Percentiles rank a stretch among this genome's conserved stretches.
These are phyloP conservation scores for Popillia japonica DNA, from an alignment of 1,140 invertebrate genomes.

Conservation along the genomic window DNA sequence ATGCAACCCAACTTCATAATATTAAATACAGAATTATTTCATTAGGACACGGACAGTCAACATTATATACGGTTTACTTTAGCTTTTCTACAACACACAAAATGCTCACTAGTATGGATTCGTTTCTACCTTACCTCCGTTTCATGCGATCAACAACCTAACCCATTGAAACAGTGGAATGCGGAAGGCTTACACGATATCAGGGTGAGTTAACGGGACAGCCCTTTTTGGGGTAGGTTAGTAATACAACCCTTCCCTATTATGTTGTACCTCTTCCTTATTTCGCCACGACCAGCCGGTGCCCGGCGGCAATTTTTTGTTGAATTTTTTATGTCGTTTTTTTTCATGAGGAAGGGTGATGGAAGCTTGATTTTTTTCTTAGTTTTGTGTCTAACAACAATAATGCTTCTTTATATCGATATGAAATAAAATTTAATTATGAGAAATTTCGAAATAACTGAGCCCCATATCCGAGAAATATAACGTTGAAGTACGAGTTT, in stretches of 20 bases:
- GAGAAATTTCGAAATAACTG: not conserved
- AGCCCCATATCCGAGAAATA: no score
- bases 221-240: slow-evolving; percentile 49
- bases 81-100: not conserved
- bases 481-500: no score
- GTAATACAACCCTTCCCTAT: slow-evolving; percentile 45
- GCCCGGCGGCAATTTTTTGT: slow-evolving; percentile 45
- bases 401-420: not conserved
- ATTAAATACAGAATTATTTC: no score
- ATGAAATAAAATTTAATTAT: not conserved
- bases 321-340: slow-evolving; percentile 43
- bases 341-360: not conserved
- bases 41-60: no score
- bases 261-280: slow-evolving; percentile 41
- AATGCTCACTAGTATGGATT: not conserved
- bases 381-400: not conserved
- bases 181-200: slow-evolving; percentile 48
- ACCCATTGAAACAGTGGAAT: slow-evolving; percentile 49
- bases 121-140: slow-evolving; percentile 22
- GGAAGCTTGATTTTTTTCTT: slow-evolving; percentile 39
- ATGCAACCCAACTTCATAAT: no score
- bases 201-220: slow-evolving; percentile 50
- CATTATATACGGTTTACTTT: not conserved
- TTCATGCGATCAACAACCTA: slow-evolving; percentile 38
- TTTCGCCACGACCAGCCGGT: slow-evolving; percentile 39